Base-by-base conservation (phyloP, 1,140 invertebrate genomes). In the Drosophila kurseongensis region DNA sequence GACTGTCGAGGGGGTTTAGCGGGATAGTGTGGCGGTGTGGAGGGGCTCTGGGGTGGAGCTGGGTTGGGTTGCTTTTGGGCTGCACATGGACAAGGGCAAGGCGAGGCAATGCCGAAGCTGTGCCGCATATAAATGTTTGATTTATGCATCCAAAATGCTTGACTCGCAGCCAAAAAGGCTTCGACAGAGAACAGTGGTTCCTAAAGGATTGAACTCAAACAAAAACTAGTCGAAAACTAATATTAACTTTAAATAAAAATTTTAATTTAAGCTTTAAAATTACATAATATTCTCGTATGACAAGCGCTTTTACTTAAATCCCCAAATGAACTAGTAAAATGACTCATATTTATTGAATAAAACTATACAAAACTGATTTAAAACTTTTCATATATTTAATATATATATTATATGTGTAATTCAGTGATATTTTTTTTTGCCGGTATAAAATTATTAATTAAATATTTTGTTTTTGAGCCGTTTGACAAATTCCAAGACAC, bases 51-150 rank as follows among this genome's bases (percentile, higher is more conserved):
- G 23, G 42, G 56, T 52, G 38, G 36, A 51, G 59, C 59, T 65
- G 59, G 60, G 60, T 44, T 38, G 60, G 65, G 59, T 9, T 67
- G 65, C 38, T 36, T 23, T 41, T 41, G 63, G 63, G 50, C 42
- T 36, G 12, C 57, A 59, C 38, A 41, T 47, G 50, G 50, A 51
- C 60, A 75, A 59, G 74, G 72, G 74, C 73, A 71, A 83, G 80
- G 77, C 80, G 75, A 69, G 68, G 81, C 86, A 76, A 74, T 77
- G 85, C 77, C 85, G 75, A 73, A 78, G 85, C 85, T 85, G 81
- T 59, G 78, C 86, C 80, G 85, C 85, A 89, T 89, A 89, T 89
- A 89, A 89, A 89, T 89, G 85, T 89, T 89, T 89, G 85, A 89
- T 89, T 89, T 89, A 89, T 89, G 85, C 78, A 85, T 81, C 78